A percentile compares a stretch with the other conserved stretches of the same genome.
These are phyloP conservation scores for Ganaspis sp. DNA, from an alignment of 1,140 invertebrate genomes.

Conservation along the genomic window DNA sequence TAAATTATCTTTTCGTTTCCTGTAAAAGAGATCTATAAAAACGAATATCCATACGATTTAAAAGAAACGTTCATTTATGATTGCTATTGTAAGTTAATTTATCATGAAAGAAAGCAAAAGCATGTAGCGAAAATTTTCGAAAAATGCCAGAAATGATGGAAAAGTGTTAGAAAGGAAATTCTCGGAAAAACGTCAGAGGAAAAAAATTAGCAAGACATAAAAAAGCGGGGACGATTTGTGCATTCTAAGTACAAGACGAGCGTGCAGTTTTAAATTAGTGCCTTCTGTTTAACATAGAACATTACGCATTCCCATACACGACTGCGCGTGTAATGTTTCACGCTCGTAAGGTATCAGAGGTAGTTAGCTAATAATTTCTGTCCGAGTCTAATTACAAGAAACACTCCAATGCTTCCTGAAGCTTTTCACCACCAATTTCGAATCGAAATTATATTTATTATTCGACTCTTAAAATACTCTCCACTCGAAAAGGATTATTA, in stretches of 20 bases:
- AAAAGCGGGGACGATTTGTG: neutral
- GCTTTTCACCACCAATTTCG: neutral
- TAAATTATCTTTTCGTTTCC: too few relatives aligned
- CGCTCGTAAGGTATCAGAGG: neutral
- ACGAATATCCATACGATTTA: too few relatives aligned
- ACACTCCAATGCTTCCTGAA: neutral
- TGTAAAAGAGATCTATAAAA: too few relatives aligned
- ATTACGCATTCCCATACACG: constrained; percentile 1
- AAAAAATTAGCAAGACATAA: too few relatives aligned
- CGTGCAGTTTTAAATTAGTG: neutral
- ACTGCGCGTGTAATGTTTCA: constrained; percentile 1
- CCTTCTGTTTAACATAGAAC: neutral
- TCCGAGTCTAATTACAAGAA: neutral
- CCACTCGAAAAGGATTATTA: neutral
- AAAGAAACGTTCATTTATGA: too few relatives aligned
- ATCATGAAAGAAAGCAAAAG: too few relatives aligned
- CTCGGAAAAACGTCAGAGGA: too few relatives aligned
- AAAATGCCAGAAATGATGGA: too few relatives aligned
- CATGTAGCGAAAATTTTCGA: too few relatives aligned
- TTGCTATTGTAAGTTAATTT: too few relatives aligned
- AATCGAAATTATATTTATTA: neutral
- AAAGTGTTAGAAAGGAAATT: too few relatives aligned
- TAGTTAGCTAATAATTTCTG: neutral
- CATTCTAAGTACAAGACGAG: neutral
- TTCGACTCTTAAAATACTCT: neutral